These are phyloP conservation scores for Zygothrica quintamaculata DNA, from an alignment of 2,888 invertebrate genomes.

Conservation along the genomic window DNA sequence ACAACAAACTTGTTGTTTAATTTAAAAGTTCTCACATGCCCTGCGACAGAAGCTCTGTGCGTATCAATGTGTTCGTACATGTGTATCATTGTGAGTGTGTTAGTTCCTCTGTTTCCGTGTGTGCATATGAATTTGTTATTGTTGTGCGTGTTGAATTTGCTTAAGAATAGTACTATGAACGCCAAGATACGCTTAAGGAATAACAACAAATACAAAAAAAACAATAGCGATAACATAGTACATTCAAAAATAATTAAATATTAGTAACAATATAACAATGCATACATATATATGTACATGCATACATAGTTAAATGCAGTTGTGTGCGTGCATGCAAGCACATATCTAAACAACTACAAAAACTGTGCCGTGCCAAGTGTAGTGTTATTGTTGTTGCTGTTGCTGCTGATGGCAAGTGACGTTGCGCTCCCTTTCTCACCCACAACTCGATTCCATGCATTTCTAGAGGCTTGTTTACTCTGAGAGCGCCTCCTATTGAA, in stretches of 20 bases:
- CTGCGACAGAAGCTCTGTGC: slow-evolving; percentile 8
- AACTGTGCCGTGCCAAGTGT: slow-evolving; percentile 59
- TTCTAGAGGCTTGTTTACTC: slow-evolving; percentile 72
- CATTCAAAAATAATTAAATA: slow-evolving; percentile 22
- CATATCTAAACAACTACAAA: slow-evolving; percentile 57
- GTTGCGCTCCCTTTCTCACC: slow-evolving; percentile 48
- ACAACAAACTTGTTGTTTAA: slow-evolving; percentile 38
- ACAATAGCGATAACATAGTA: slow-evolving; percentile 24
- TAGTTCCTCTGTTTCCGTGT: neutral
- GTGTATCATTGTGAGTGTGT: slow-evolving; percentile 18
- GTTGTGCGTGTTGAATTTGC: slow-evolving; percentile 36
- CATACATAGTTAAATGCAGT: too few relatives aligned
- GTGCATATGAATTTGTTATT: slow-evolving; percentile 34
- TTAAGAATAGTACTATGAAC: slow-evolving; percentile 24
- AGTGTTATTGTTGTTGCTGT: slow-evolving; percentile 36
- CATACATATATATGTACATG: slow-evolving; percentile 3
- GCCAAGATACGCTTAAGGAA: slow-evolving; percentile 1
- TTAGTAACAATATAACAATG: slow-evolving; percentile 14
- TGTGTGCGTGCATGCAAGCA: slow-evolving; percentile 6
- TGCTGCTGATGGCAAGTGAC: slow-evolving; percentile 50
- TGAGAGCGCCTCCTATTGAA: slow-evolving; percentile 20
- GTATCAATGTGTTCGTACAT: slow-evolving; percentile 4
- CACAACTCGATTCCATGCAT: slow-evolving; percentile 58
- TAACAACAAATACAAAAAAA: slow-evolving; percentile 22
- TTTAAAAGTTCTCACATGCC: slow-evolving; percentile 32